These are phyloP conservation scores for Acanthopagrus latus DNA, from an alignment of 2,797 vertebrate species.

Conservation along the genomic window DNA sequence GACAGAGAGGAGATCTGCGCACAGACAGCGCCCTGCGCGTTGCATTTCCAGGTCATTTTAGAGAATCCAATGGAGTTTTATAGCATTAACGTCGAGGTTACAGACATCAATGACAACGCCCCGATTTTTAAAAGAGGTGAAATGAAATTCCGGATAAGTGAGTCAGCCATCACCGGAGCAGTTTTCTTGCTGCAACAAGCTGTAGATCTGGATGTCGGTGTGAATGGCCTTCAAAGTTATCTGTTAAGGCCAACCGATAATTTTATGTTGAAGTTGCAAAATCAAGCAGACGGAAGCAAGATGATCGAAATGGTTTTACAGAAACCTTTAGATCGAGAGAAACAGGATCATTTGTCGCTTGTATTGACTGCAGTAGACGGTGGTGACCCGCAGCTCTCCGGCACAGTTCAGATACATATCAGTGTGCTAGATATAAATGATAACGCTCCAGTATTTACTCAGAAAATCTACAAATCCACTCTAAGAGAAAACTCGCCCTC, in stretches of 20 bases:
- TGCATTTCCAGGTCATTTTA: conserved; percentile 88
- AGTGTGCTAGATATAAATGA: conserved; percentile 72
- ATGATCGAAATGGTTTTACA: conserved; percentile 74
- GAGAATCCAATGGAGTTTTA: conserved; percentile 88
- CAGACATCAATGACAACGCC: conserved; percentile 73
- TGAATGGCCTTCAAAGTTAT: conserved; percentile 74
- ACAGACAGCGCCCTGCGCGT: conserved; percentile 81
- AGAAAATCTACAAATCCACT: conserved; percentile 42
- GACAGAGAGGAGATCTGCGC: conserved; percentile 89
- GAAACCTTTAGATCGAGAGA: conserved; percentile 71
- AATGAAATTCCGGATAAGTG: conserved; percentile 77
- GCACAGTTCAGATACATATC: conserved; percentile 57
- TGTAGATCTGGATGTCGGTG: conserved; percentile 80
- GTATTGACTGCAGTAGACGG: conserved; percentile 70
- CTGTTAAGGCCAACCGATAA: conserved; percentile 60
- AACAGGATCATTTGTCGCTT: conserved; percentile 44
- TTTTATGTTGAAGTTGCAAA: conserved; percentile 62
- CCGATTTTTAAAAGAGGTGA: conserved; percentile 65
- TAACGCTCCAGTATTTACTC: conserved; percentile 68
- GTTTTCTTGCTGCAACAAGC: conserved; percentile 79
- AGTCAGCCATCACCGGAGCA: conserved; percentile 66
- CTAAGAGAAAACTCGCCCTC: conserved; percentile 15
- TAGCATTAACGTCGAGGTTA: conserved; percentile 73
- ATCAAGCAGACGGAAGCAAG: conserved; percentile 59
- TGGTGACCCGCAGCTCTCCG: conserved; percentile 62